These are phyloP conservation scores for Parthenolecanium corni DNA, from an alignment of 2,888 invertebrate genomes.

Conservation along the genomic window DNA sequence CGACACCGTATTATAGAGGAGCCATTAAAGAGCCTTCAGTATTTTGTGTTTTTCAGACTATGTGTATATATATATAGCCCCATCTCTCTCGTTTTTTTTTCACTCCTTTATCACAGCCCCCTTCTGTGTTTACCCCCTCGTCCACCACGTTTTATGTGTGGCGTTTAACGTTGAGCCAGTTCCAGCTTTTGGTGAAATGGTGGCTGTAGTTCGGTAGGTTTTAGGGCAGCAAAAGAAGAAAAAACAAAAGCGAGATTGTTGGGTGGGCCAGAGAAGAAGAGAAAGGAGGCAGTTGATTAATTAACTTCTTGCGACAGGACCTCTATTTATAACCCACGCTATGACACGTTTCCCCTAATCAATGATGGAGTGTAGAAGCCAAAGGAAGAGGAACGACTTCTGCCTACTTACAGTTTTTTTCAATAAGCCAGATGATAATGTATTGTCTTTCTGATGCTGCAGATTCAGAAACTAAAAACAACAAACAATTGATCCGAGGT, in stretches of 20 bases:
- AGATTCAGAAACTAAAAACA: no score
- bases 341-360: conserved; percentile 9
- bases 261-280: not conserved
- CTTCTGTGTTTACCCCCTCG: not conserved
- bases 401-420: conserved; percentile 1
- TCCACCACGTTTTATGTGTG: not conserved
- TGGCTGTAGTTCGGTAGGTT: no score
- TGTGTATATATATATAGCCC: no score
- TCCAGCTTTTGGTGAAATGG: no score
- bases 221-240: not conserved
- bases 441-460: no score
- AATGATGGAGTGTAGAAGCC: conserved; percentile 4
- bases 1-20: conserved; percentile 10
- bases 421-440: no score
- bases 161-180: no score
- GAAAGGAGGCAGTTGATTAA: conserved; percentile 13
- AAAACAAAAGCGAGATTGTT: not conserved
- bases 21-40: conserved; percentile 14
- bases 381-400: not conserved
- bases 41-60: conserved; percentile 10
- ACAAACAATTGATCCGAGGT: no score
- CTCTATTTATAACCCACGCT: conserved; percentile 25
- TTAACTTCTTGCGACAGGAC: conserved; percentile 22
- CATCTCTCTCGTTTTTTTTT: not conserved
- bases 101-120: not conserved